A percentile compares a stretch with the other conserved stretches of the same genome.
These are phyloP conservation scores for Tetramorium bicarinatum DNA, from an alignment of 2,888 invertebrate species.

Conservation along the genomic window DNA sequence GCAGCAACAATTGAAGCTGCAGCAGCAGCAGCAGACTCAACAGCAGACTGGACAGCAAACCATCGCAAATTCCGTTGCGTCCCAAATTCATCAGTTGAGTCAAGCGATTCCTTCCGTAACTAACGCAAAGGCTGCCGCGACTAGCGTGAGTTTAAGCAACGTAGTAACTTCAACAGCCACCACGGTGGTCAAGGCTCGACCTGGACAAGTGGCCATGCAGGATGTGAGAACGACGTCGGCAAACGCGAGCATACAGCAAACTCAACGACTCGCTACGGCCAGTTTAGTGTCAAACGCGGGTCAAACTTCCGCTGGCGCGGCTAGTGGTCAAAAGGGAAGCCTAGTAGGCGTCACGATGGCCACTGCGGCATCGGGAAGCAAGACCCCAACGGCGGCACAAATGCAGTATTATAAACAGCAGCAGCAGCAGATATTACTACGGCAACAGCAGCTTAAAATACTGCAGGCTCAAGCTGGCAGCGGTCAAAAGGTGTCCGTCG, in stretches of 20 bases:
- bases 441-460: slow-evolving; percentile 84
- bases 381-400: slow-evolving; percentile 88
- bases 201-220: slow-evolving; percentile 79
- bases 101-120: slow-evolving; percentile 63
- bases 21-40: slow-evolving; percentile 82
- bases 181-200: slow-evolving; percentile 79
- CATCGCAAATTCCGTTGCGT: slow-evolving; percentile 75
- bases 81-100: slow-evolving; percentile 79
- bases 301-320: slow-evolving; percentile 76
- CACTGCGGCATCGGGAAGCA: slow-evolving; percentile 85
- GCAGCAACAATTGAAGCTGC: slow-evolving; percentile 60
- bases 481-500: slow-evolving; percentile 85
- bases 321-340: slow-evolving; percentile 82
- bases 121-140: slow-evolving; percentile 69
- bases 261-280: slow-evolving; percentile 84
- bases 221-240: slow-evolving; percentile 80
- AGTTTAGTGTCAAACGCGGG: slow-evolving; percentile 80
- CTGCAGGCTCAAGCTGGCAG: slow-evolving; percentile 81
- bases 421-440: slow-evolving; percentile 88
- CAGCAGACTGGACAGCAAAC: slow-evolving; percentile 67
- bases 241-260: slow-evolving; percentile 83
- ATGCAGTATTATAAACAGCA: slow-evolving; percentile 90
- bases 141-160: slow-evolving; percentile 74
- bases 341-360: slow-evolving; percentile 87
- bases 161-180: slow-evolving; percentile 73